These are phyloP conservation scores for Trichechus manatus DNA, from an alignment of 2,113 vertebrate genomes.

Conservation along the genomic window DNA sequence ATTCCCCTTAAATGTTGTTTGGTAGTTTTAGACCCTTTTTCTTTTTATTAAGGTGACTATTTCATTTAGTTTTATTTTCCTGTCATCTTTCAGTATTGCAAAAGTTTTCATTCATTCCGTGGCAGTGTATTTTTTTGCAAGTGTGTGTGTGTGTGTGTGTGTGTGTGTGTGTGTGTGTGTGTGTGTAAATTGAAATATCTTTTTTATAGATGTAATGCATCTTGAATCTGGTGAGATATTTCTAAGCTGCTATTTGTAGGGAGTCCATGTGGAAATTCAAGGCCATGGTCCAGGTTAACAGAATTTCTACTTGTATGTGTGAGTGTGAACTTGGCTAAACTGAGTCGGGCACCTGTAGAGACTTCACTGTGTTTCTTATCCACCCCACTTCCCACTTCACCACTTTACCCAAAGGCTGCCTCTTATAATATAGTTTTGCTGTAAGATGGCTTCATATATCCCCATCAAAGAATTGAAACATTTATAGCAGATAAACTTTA, in stretches of 20 bases:
- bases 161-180: neutral
- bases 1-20: neutral
- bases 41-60: neutral
- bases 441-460: accelerated
- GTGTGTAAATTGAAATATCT: neutral
- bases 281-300: neutral
- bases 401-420: neutral
- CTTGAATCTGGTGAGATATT: neutral
- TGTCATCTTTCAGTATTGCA: neutral
- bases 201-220: neutral
- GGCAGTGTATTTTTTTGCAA: neutral
- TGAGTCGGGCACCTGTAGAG: neutral
- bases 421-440: no score
- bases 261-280: neutral
- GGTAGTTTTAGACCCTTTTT: neutral
- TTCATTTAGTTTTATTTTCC: neutral
- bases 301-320: neutral
- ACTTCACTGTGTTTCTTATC: neutral
- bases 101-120: neutral
- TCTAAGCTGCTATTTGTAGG: neutral
- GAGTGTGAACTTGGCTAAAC: neutral
- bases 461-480: no score
- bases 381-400: accelerated
- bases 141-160: neutral
- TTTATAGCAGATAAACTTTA: no score